phyloP scores from a whole-genome alignment of 2,113 vertebrate species.

The Myrmecobius fasciatus region DNA sequence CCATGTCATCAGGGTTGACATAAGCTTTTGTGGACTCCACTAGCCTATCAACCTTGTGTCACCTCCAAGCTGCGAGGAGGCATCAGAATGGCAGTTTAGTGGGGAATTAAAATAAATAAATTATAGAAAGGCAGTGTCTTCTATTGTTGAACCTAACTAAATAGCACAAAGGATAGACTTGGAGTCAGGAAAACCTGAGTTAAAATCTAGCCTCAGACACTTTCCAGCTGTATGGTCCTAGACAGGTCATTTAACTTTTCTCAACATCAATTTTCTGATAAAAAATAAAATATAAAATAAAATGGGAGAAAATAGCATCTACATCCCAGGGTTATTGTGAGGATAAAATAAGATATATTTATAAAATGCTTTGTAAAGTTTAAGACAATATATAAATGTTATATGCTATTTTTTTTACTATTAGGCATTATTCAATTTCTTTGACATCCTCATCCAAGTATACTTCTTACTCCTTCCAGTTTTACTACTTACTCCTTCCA shows the following conservation, averaged over 20 bases:
- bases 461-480: background rate
- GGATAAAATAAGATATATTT: background rate
- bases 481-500: too few species aligned
- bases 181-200: background rate
- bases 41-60: background rate
- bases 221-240: background rate
- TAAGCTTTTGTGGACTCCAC: background rate
- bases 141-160: background rate
- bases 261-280: background rate
- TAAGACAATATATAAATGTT: background rate
- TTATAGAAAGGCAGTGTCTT: too few species aligned
- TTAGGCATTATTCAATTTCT: background rate
- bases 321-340: background rate
- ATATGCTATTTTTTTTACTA: too few species aligned
- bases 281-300: background rate
- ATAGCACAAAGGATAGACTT: background rate
- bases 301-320: background rate
- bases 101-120: too few species aligned
- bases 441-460: background rate
- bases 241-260: background rate
- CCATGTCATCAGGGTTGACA: too few species aligned
- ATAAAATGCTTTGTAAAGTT: background rate
- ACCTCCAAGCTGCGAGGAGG: background rate
- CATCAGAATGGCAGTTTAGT: too few species aligned
- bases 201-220: background rate